Base-by-base conservation (phyloP, 2,888 invertebrate species). In the Pollenia griseotomentosa region DNA sequence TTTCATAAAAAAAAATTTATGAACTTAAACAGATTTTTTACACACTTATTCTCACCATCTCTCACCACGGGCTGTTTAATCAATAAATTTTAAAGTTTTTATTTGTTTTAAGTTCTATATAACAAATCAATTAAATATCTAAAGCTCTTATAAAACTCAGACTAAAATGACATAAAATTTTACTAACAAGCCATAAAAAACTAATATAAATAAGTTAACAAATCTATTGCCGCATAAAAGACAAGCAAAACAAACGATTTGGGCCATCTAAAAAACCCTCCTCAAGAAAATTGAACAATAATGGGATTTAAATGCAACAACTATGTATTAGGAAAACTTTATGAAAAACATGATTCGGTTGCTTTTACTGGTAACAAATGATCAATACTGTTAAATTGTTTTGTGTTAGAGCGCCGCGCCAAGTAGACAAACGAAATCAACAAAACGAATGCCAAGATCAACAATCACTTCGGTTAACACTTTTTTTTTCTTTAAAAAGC, bases 191-290 rank as follows among this genome's bases (percentile, higher is more conserved):
- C n/a, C 23, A 65, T 65, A 42, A 77, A 63, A 51, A 55, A 11
- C 12, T 16, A 82, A 82, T 82, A 68, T 82, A 23, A 81, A 81
- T 75, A 82, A 33, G 33, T 33, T 6, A 33, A 73, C 70, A 73
- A 73, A 81, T 73, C 53, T 46, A 46, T 81, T 55, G 44, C 73
- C 63, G 57, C 53, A 80, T 51, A 71, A 80, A 61, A 40, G 14
- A 55, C 40, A 55, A 55, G 7, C 33, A 19, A 66, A 33, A 16
- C n/a, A 42, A 70, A 55, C 16, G 16, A 33, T 70, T 42, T 40
- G 5, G 44, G 11, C 2, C 33, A n/a, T 70, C 12, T 55, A 0
- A 3, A n/a, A 12, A 12, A n/a, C 3, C 40, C n/a, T 10, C 10
- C 14, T 9, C 10, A 70, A 70, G 10, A 53, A 70, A 53, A 40